A percentile compares a stretch with the other conserved stretches of the same genome.
phyloP scores from a whole-genome alignment of 2,113 vertebrate genomes.

The Capricornis sumatraensis region DNA sequence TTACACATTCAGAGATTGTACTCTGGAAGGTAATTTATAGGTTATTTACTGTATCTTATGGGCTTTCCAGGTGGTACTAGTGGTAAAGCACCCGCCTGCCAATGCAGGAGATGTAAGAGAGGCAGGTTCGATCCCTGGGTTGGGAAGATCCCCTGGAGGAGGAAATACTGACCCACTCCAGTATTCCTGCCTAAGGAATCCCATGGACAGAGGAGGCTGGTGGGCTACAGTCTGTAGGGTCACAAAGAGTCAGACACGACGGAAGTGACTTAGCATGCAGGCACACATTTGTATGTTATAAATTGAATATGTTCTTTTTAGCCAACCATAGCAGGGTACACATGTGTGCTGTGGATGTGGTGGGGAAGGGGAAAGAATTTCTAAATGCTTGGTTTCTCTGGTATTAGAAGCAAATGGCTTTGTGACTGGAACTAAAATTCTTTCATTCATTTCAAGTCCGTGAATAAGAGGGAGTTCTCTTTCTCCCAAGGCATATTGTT shows the following conservation, averaged over 20 bases:
- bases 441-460: not conserved
- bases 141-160: not conserved
- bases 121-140: not conserved
- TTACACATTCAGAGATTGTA: not conserved
- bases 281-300: not conserved
- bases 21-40: not conserved
- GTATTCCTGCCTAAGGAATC: not conserved
- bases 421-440: not conserved
- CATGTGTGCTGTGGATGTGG: not conserved
- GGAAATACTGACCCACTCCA: not conserved
- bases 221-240: not conserved
- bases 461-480: not conserved
- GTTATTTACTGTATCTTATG: not conserved
- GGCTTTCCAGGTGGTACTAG: not conserved
- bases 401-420: not conserved
- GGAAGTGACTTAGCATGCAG: not conserved
- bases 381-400: not conserved
- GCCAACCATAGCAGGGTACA: not conserved
- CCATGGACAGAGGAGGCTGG: not conserved
- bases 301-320: not conserved
- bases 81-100: rapidly evolving
- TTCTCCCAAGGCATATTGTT: not conserved
- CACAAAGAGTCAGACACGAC: not conserved
- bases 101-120: not conserved
- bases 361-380: not conserved